A percentile compares a stretch with the other conserved stretches of the same genome.
phyloP scores from a whole-genome alignment of 2,113 vertebrate species.

The Platysternon megacephalum region DNA sequence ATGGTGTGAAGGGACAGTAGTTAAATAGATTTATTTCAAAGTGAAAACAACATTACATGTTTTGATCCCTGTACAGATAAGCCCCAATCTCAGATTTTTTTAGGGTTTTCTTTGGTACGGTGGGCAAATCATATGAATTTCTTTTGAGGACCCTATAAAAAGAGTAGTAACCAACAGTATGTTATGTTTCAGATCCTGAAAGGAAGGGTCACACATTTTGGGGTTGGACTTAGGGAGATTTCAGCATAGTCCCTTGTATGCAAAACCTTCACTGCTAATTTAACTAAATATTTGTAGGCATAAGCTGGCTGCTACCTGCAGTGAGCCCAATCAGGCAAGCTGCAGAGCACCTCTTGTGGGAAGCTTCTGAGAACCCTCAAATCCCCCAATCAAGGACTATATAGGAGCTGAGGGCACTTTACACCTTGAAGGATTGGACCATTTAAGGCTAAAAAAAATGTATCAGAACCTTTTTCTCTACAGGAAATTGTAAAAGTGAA shows the following conservation, averaged over 20 bases:
- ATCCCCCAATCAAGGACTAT: neutral
- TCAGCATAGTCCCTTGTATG: neutral
- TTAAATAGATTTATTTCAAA: neutral
- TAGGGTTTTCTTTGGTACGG: neutral
- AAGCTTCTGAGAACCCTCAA: neutral
- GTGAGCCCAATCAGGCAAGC: rapidly evolving
- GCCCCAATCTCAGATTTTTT: neutral
- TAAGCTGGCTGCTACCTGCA: neutral
- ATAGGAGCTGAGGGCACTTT: neutral
- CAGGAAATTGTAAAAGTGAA: neutral
- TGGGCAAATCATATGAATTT: neutral
- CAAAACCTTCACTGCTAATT: neutral
- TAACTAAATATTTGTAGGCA: neutral
- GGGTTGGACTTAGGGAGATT: neutral
- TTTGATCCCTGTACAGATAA: neutral
- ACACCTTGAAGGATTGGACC: neutral
- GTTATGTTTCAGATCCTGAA: neutral
- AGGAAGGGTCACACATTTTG: neutral
- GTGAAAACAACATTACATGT: neutral
- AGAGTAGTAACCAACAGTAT: neutral
- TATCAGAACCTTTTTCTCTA: neutral
- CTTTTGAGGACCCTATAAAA: neutral
- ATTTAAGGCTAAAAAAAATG: neutral
- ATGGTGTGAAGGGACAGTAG: neutral
- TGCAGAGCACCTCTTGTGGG: neutral